These are phyloP conservation scores for Oxytorus armatus DNA, from an alignment of 2,888 invertebrate species.

Conservation along the genomic window DNA sequence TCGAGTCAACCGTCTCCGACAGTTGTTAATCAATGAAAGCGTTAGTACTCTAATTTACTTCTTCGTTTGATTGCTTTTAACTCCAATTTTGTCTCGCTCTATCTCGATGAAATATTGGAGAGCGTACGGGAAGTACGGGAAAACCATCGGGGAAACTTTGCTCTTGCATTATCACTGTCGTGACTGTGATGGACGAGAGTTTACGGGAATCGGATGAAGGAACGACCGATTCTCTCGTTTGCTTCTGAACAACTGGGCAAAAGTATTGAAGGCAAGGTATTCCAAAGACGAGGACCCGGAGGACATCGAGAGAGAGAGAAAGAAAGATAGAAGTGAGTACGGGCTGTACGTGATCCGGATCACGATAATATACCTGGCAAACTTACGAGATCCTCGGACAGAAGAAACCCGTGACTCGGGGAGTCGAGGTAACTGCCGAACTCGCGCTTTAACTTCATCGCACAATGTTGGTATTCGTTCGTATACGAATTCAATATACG, in stretches of 20 bases:
- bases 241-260: constrained; percentile 48
- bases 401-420: constrained; percentile 63
- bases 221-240: constrained; percentile 53
- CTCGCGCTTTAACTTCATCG: constrained; percentile 65
- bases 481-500: constrained; percentile 13
- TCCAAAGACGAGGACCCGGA: constrained; percentile 15
- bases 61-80: constrained; percentile 1
- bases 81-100: not conserved
- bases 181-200: constrained; percentile 60
- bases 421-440: constrained; percentile 19
- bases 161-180: constrained; percentile 8
- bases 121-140: too few relatives aligned
- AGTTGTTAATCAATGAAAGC: not conserved
- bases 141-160: constrained; percentile 3
- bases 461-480: not conserved
- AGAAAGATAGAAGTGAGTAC: constrained; percentile 70
- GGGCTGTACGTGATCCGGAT: constrained; percentile 77
- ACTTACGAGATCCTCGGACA: constrained; percentile 74
- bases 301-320: not conserved
- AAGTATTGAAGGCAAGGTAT: constrained; percentile 68
- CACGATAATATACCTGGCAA: constrained; percentile 73
- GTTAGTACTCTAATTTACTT: not conserved
- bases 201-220: constrained; percentile 65
- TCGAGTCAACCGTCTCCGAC: not conserved
- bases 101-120: constrained; percentile 3